Base-by-base conservation (phyloP, 2,888 invertebrate species). In the Nymphalis c-album region DNA sequence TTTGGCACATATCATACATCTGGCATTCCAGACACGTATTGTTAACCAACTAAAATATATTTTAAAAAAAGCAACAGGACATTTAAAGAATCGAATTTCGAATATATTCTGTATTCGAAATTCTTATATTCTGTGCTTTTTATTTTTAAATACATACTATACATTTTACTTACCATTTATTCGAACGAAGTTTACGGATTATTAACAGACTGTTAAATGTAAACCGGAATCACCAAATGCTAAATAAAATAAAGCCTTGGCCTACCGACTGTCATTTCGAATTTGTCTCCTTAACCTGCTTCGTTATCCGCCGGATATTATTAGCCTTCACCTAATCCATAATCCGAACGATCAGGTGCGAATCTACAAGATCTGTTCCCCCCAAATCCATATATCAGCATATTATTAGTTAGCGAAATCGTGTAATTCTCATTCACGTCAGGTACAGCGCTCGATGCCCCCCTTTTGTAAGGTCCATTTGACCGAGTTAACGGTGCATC, bases 371-470 rank as follows among this genome's bases (percentile, higher is more conserved):
- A 70, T 70, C 70, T 61, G 61, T 63, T 68, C 59, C 66, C 53
- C 63, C 65, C 45, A 67, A 63, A 68, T 72, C 60, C 70, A 72
- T 72, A 66, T 64, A 66, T 72, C 64, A 69, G 65, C 62, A 65
- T 70, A 45, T 40, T 48, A 35, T 48, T 63, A 18, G n/a, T 77
- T 70, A 74, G 77, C 79, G 82, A 84, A 85, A 83, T 81, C 82
- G 77, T 79, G 76, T 2, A 72, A 63, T 75, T 78, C 76, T 78
- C 79, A 86, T 85, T 83, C 87, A 75, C 67, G 78, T 85, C 88
- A 86, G 81, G 87, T 83, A 79, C 78, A 78, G 83, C 85, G 82
- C 87, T 86, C 78, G 87, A 82, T 87, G 80, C 82, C 83, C 87
- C 72, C 82, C 79, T 80, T 87, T 70, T 73, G 48, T 72, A 72